A percentile compares a stretch with the other conserved stretches of the same genome.
phyloP scores from a whole-genome alignment of 2,797 vertebrate species.

The Cygnus olor region DNA sequence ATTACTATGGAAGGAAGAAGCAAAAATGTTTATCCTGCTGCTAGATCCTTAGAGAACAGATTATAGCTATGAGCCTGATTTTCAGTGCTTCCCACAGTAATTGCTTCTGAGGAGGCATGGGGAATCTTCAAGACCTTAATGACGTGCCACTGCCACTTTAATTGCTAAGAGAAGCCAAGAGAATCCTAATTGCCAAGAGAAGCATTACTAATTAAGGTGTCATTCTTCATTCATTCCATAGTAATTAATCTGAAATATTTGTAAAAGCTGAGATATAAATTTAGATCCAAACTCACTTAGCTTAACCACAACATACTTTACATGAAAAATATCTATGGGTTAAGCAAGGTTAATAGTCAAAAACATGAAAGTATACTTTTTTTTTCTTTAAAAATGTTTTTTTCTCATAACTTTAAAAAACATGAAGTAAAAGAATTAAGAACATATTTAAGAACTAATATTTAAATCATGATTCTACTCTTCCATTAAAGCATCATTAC shows the following conservation, averaged over 20 bases:
- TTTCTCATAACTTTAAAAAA: constrained; percentile 39
- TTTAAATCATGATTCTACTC: neutral
- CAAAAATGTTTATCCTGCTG: constrained; percentile 71
- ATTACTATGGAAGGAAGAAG: constrained; percentile 57
- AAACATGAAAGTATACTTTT: neutral
- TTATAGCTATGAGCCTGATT: constrained; percentile 65
- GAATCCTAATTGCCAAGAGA: constrained; percentile 77
- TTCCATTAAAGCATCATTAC: neutral
- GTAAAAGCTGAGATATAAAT: constrained; percentile 74
- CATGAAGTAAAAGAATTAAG: constrained; percentile 8
- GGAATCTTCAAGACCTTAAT: constrained; percentile 76
- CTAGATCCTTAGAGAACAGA: constrained; percentile 69
- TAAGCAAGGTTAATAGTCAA: constrained; percentile 60
- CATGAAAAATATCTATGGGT: constrained; percentile 44
- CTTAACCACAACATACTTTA: constrained; percentile 59
- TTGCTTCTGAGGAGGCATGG: constrained; percentile 72
- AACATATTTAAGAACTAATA: constrained; percentile 1
- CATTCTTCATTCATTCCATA: constrained; percentile 75
- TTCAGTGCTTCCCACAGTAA: constrained; percentile 73
- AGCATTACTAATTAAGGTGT: constrained; percentile 77
- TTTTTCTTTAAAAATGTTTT: neutral
- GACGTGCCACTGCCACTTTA: constrained; percentile 76
- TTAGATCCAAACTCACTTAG: constrained; percentile 72
- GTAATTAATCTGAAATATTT: constrained; percentile 80
- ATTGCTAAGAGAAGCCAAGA: constrained; percentile 75